Evolutionary conservation across 2,888 invertebrate species (phyloP).

Genomic region (Limnephilus marmoratus): DNA sequence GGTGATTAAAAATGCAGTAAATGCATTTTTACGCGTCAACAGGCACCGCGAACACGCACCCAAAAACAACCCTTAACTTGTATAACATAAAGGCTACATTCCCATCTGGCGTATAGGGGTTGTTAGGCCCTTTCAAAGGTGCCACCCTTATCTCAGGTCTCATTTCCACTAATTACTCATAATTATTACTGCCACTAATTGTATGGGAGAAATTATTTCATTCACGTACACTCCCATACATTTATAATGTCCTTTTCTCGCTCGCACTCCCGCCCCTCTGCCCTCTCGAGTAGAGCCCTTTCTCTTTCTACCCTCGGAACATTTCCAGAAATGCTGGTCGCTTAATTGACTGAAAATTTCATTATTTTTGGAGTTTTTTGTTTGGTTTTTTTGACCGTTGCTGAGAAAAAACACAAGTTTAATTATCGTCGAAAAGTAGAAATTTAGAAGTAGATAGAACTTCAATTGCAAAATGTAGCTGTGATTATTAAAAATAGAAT

Average conservation of each 20-base stretch:
- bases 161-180: constrained; percentile 66
- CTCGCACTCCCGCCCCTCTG: constrained; percentile 29
- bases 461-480: no score
- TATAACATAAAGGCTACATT: neutral
- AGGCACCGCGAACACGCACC: neutral
- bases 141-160: constrained; percentile 57
- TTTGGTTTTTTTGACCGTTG: neutral
- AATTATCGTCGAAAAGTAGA: neutral
- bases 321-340: neutral
- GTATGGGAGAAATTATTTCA: constrained; percentile 65
- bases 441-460: no score
- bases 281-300: constrained; percentile 13
- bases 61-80: constrained; percentile 30
- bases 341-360: neutral
- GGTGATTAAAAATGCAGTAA: constrained; percentile 63
- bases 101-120: neutral
- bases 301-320: neutral
- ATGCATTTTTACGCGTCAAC: constrained; percentile 45
- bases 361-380: neutral
- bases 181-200: constrained; percentile 65
- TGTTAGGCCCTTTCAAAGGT: constrained; percentile 50
- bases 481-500: no score
- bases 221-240: constrained; percentile 57
- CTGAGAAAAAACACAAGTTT: neutral
- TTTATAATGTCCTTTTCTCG: constrained; percentile 14